These are phyloP conservation scores for Amiota minor DNA, from an alignment of 2,888 invertebrate species.

Conservation along the genomic window DNA sequence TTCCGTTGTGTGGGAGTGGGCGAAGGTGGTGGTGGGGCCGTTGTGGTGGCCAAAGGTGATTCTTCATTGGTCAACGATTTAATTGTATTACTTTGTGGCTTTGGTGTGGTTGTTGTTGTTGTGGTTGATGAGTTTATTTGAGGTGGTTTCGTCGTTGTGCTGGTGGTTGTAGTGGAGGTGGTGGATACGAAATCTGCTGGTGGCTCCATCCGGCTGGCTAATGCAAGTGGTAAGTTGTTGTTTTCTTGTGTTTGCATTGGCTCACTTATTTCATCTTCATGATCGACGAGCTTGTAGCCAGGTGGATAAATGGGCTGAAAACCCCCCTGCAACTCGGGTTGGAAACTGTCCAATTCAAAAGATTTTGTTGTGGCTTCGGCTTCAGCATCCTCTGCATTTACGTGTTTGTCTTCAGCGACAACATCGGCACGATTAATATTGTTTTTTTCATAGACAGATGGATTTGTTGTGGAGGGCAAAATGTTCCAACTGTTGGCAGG, in stretches of 20 bases:
- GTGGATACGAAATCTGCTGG: slow-evolving; percentile 38
- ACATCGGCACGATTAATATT: slow-evolving; percentile 71
- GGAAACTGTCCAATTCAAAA: slow-evolving; percentile 80
- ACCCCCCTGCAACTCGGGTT: slow-evolving; percentile 80
- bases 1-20: slow-evolving; percentile 54
- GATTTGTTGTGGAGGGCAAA: slow-evolving; percentile 69
- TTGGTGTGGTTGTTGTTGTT: slow-evolving; percentile 31
- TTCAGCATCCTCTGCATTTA: slow-evolving; percentile 41
- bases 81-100: not conserved
- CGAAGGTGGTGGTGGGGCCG: slow-evolving; percentile 32
- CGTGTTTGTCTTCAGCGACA: slow-evolving; percentile 38
- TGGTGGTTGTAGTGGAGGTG: slow-evolving; percentile 33
- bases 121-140: slow-evolving; percentile 28
- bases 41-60: slow-evolving; percentile 18
- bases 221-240: slow-evolving; percentile 54
- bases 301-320: slow-evolving; percentile 80
- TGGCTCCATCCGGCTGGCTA: slow-evolving; percentile 54
- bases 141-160: slow-evolving; percentile 19
- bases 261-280: slow-evolving; percentile 28
- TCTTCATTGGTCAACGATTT: slow-evolving; percentile 17
- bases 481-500: slow-evolving; percentile 79
- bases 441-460: slow-evolving; percentile 65
- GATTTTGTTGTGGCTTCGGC: slow-evolving; percentile 73
- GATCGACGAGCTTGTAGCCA: slow-evolving; percentile 62
- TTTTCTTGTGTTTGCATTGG: slow-evolving; percentile 39